Base-by-base conservation (phyloP, 2,888 invertebrate species). In the Philaethria dido region DNA sequence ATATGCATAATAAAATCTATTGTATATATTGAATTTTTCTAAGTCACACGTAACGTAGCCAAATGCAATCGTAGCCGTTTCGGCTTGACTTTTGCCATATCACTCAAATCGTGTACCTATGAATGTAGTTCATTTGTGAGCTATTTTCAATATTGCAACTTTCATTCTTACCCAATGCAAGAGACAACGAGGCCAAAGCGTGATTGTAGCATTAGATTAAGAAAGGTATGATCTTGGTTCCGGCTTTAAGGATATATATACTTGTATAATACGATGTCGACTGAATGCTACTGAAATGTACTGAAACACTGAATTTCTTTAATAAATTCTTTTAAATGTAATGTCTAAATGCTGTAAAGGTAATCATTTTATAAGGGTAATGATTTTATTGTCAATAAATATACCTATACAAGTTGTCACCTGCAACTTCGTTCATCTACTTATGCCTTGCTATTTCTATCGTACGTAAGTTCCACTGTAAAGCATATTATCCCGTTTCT, bases 101-200 rank as follows among this genome's bases (percentile, higher is more conserved):
- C 47, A 39, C 47, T 48, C 63, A 55, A 57, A 57, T 57, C 39
- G 57, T 47, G 55, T 60, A 33, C 25, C 33, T 59, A 59, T 33
- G 42, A 65, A 52, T 60, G 48, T 65, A 50, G 60, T 59, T 68
- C 68, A 62, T 64, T 68, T 62, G 68, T 45, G 42, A 44, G 63
- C 69, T 67, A 71, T 72, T 72, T 74, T 69, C 69, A 73, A 71
- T 71, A 72, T 69, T 72, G 61, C 69, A 66, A 72, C 74, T 72
- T 74, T 74, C 73, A 67, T 74, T 74, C 64, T 71, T 72, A 66
- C 70, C 71, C 65, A 72, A 73, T 62, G 63, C 47, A 59, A 47
- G 61, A 63, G 45, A 52, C 62, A 71, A 71, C 70, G 72, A 69
- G 72, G 71, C 66, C 70, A 67, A 66, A 69, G 47, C 74, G 74